Conservation (phyloP, 2,888 invertebrate genomes). For the Lasius platythorax region DNA sequence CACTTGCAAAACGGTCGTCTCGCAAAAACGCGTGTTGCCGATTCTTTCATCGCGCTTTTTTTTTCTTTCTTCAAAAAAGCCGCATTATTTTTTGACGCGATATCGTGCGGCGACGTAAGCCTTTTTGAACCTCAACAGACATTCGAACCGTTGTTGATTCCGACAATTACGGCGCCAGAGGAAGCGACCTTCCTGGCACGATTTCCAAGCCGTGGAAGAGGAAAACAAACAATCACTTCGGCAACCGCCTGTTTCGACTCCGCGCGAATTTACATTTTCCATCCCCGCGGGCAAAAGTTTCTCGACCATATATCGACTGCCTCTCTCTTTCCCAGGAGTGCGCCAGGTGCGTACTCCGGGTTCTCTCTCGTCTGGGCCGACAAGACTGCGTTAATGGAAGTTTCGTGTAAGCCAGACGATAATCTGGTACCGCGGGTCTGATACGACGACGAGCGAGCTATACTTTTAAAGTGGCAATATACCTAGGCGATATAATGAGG, state of each 20-base stretch:
- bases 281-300: conserved; percentile 50
- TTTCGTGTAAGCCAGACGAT: conserved; percentile 78
- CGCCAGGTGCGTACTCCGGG: conserved; percentile 72
- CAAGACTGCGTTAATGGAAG: conserved; percentile 80
- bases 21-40: neutral
- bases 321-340: conserved; percentile 59
- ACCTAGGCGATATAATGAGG: conserved; percentile 30
- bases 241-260: conserved; percentile 28
- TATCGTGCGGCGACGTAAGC: neutral
- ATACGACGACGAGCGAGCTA: conserved; percentile 49
- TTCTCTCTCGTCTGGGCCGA: conserved; percentile 61
- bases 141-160: neutral
- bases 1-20: conserved; percentile 5
- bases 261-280: conserved; percentile 70
- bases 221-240: conserved; percentile 57
- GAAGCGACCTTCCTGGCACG: neutral
- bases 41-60: neutral
- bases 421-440: conserved; percentile 65
- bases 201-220: conserved; percentile 30
- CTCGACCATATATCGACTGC: conserved; percentile 55
- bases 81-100: neutral
- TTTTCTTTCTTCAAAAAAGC: neutral
- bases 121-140: conserved; percentile 3
- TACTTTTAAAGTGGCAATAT: conserved; percentile 66
- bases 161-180: conserved; percentile 17